These are phyloP conservation scores for Eilema sororculum DNA, from an alignment of 2,888 invertebrate genomes.

Conservation along the genomic window DNA sequence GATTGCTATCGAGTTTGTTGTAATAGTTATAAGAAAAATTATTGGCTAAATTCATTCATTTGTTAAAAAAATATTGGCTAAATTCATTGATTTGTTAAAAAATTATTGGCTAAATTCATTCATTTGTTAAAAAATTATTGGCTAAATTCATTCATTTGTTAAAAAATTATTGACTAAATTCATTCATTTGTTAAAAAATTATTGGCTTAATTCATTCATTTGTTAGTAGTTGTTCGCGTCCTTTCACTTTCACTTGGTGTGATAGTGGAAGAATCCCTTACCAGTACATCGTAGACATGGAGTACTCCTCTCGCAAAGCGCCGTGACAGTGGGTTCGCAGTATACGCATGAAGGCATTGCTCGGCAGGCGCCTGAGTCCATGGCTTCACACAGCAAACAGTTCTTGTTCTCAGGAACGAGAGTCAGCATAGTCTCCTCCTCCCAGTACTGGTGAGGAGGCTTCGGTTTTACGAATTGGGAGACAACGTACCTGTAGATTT, in stretches of 20 bases:
- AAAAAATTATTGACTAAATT: no score
- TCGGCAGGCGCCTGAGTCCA: constrained; percentile 79
- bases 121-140: no score
- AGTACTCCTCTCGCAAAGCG: constrained; percentile 77
- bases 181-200: no score
- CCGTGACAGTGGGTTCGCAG: constrained; percentile 81
- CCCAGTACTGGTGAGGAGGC: constrained; percentile 82
- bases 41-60: no score
- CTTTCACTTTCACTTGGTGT: neutral
- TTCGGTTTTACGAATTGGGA: constrained; percentile 79
- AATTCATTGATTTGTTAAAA: no score
- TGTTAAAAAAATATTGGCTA: no score
- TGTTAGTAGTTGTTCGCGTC: no score
- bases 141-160: no score
- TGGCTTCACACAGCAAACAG: constrained; percentile 78
- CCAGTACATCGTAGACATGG: constrained; percentile 80
- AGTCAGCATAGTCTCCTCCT: constrained; percentile 76
- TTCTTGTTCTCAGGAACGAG: constrained; percentile 78
- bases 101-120: no score
- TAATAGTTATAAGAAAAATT: no score
- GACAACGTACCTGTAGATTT: constrained; percentile 71
- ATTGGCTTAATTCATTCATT: no score
- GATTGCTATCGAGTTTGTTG: no score
- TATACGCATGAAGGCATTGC: constrained; percentile 82
- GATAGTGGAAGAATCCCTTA: constrained; percentile 43